Evolutionary conservation across 2,888 invertebrate species (phyloP).

Genomic region (Cheilosia vulpina): DNA sequence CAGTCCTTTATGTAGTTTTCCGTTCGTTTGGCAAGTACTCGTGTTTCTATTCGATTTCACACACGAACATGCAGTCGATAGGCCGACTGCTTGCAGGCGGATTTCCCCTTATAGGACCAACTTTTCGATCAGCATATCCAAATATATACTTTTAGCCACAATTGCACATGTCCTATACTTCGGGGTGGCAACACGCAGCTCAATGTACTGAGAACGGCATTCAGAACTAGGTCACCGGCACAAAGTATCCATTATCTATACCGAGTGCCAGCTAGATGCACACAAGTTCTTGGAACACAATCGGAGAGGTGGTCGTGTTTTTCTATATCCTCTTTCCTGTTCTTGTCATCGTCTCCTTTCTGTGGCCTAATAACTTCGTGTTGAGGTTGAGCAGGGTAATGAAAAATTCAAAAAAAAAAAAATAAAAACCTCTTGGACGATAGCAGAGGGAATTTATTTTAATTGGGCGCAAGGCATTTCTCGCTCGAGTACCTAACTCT

Average conservation of each 20-base stretch:
- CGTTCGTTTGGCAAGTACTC: not conserved
- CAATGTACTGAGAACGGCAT: not conserved
- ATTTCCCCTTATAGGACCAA: not conserved
- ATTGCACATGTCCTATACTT: not conserved
- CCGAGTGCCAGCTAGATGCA: not conserved
- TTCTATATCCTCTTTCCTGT: not conserved
- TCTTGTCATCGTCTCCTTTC: not conserved
- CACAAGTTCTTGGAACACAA: not conserved
- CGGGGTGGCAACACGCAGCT: not conserved
- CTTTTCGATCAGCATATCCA: not conserved
- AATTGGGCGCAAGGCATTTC: not conserved
- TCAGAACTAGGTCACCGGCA: not conserved
- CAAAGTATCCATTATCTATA: constrained; percentile 4
- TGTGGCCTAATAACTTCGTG: not conserved
- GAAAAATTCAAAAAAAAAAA: not conserved
- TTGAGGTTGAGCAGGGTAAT: not conserved
- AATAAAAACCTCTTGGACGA: too few relatives aligned
- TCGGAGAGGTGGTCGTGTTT: not conserved
- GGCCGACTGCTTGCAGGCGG: not conserved
- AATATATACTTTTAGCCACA: not conserved
- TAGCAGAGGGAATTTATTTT: not conserved
- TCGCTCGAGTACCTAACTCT: not conserved
- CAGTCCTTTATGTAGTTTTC: not conserved
- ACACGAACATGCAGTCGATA: not conserved
- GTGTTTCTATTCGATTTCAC: not conserved